Evolutionary conservation across 2,797 vertebrate genomes (phyloP).

Genomic region (Hydrolagus colliei): DNA sequence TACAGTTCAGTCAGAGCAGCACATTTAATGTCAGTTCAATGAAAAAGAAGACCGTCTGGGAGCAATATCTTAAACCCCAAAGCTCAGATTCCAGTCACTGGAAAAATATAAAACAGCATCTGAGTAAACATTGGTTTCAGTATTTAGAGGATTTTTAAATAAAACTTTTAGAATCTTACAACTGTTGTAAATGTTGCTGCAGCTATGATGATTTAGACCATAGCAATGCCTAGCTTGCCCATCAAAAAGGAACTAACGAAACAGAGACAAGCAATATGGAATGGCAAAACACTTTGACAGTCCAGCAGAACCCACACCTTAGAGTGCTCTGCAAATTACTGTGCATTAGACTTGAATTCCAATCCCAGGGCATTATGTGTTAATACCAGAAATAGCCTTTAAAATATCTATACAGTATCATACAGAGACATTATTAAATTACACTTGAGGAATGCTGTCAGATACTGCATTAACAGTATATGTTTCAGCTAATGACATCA

Average conservation of each 20-base stretch:
- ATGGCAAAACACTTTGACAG: background rate
- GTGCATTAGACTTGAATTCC: background rate
- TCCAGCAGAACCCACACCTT: background rate
- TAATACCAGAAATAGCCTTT: background rate
- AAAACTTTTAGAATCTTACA: background rate
- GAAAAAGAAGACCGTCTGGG: background rate
- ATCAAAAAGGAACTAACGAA: background rate
- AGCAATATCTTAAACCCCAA: background rate
- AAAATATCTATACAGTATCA: constrained; percentile 2
- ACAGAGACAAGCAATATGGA: background rate
- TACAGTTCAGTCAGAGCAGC: background rate
- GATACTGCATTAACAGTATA: constrained; percentile 4
- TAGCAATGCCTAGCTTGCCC: background rate
- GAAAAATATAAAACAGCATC: background rate
- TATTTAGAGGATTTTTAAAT: background rate
- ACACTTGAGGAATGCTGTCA: constrained; percentile 8
- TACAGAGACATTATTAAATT: background rate
- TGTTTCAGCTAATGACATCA: background rate
- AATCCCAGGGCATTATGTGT: background rate
- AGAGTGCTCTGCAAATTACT: background rate
- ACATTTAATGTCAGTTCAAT: background rate
- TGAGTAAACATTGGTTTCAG: background rate
- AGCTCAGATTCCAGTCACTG: background rate
- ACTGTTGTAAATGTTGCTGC: background rate
- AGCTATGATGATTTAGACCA: background rate